Evolutionary conservation across 2,797 vertebrate species (phyloP).

Genomic region (Acanthornis magna): DNA sequence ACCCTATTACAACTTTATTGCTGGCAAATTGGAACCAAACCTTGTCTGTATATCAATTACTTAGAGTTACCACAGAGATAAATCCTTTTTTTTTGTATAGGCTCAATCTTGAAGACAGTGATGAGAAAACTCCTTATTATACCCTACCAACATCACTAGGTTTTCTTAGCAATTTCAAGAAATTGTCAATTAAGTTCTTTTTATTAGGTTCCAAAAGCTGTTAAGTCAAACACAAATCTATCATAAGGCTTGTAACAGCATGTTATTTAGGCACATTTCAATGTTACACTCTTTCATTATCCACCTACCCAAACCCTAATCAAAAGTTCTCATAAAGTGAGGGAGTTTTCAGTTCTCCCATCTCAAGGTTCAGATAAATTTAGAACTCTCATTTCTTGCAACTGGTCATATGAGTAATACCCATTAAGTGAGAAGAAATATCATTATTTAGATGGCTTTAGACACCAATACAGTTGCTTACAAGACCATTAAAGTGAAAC

Average conservation of each 20-base stretch:
- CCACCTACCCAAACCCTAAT: constrained; percentile 74
- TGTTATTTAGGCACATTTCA: constrained; percentile 81
- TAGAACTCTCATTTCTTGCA: constrained; percentile 41
- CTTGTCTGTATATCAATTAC: constrained; percentile 97
- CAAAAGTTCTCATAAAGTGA: constrained; percentile 72
- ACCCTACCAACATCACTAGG: constrained; percentile 84
- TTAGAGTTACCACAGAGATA: constrained; percentile 93
- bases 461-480: neutral
- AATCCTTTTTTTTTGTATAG: constrained; percentile 86
- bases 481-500: constrained; percentile 16
- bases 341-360: constrained; percentile 61
- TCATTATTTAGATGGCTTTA: constrained; percentile 3
- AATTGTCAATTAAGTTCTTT: constrained; percentile 94
- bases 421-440: constrained; percentile 26
- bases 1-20: constrained; percentile 97
- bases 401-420: constrained; percentile 13
- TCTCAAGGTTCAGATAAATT: constrained; percentile 55
- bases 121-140: constrained; percentile 92
- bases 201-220: constrained; percentile 88
- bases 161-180: constrained; percentile 93
- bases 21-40: constrained; percentile 96
- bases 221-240: constrained; percentile 85
- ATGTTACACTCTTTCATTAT: constrained; percentile 77
- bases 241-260: constrained; percentile 82
- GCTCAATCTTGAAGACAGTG: constrained; percentile 89